Evolutionary conservation across 2,797 vertebrate genomes (phyloP).

Genomic region (Threskiornis aethiopicus): DNA sequence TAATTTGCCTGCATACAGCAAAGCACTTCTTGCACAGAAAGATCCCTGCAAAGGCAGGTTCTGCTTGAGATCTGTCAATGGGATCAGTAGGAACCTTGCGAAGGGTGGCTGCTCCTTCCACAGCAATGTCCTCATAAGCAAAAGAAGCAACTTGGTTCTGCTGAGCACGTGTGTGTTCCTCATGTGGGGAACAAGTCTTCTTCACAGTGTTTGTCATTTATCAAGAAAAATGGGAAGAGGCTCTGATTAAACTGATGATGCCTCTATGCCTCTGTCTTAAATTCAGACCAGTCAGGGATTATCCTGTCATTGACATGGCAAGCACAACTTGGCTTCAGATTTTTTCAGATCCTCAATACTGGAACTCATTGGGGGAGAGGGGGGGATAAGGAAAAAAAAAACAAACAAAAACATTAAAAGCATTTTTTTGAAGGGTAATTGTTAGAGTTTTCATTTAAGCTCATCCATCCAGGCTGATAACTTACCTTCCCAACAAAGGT

Average conservation of each 20-base stretch:
- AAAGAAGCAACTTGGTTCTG: not conserved
- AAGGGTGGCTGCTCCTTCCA: not conserved
- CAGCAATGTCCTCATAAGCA: not conserved
- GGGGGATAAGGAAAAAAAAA: no score
- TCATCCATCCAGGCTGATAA: not conserved
- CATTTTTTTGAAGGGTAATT: not conserved
- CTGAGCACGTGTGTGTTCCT: accelerated
- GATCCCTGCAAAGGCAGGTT: not conserved
- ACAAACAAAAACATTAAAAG: not conserved
- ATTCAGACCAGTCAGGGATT: not conserved
- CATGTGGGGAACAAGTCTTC: not conserved
- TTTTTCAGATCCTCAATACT: not conserved
- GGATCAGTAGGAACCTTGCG: not conserved
- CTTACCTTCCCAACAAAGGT: not conserved
- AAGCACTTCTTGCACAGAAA: not conserved
- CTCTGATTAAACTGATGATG: not conserved
- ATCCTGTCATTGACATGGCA: not conserved
- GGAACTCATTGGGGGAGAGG: not conserved
- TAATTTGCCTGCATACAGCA: not conserved
- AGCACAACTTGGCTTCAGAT: not conserved
- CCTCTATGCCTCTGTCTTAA: not conserved
- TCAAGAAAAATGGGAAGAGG: not conserved
- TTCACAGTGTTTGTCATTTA: not conserved
- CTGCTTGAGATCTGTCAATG: not conserved
- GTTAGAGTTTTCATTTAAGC: not conserved